Percentiles rank a stretch among this genome's conserved stretches.
Conservation (phyloP, 2,888 invertebrate genomes). For the Chrysodeixis includens region DNA sequence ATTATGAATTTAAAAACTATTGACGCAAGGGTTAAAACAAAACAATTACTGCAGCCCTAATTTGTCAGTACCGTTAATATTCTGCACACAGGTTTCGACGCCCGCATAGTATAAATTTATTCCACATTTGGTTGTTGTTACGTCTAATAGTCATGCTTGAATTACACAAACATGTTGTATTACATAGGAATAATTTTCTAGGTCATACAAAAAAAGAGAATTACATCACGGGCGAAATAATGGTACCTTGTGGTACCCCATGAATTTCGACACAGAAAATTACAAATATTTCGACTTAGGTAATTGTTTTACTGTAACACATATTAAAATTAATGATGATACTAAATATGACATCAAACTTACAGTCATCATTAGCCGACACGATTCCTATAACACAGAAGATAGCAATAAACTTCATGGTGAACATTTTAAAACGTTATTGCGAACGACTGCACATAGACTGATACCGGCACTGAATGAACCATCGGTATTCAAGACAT, state of each 20-base stretch:
- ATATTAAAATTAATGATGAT: not conserved
- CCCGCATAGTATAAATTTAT: not conserved
- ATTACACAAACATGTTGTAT: not conserved
- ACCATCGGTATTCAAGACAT: slow-evolving; percentile 35
- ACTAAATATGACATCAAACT: slow-evolving; percentile 17
- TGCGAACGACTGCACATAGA: slow-evolving; percentile 37
- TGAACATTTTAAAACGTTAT: slow-evolving; percentile 18
- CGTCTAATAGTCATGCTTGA: not conserved
- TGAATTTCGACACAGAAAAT: not conserved
- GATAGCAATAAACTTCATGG: slow-evolving; percentile 14
- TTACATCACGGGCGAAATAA: not conserved
- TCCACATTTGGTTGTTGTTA: not conserved
- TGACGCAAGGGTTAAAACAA: not conserved
- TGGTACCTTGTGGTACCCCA: not conserved
- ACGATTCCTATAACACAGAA: slow-evolving; percentile 28
- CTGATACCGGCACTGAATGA: slow-evolving; percentile 34
- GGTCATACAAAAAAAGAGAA: not conserved
- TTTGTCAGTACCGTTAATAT: not conserved
- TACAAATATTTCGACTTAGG: not conserved
- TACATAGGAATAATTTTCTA: not conserved
- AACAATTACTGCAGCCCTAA: slow-evolving; percentile 1
- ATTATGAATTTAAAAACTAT: not conserved
- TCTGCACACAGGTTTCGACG: not conserved
- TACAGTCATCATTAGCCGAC: slow-evolving; percentile 25
- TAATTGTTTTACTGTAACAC: not conserved